These are phyloP conservation scores for Dryococelus australis DNA, from an alignment of 2,888 invertebrate species.

Conservation along the genomic window DNA sequence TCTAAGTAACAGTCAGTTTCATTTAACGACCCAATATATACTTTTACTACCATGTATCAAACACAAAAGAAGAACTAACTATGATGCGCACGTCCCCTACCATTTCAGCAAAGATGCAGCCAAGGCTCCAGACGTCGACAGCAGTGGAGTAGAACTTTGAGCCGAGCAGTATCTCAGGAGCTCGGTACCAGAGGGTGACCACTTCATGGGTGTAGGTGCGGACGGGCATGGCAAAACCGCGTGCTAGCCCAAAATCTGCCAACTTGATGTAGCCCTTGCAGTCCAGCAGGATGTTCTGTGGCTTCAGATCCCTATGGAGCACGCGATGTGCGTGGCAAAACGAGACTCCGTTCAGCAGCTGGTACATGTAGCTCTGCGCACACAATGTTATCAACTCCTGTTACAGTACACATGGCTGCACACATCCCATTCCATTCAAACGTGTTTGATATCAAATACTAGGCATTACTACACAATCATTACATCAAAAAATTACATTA, in stretches of 20 bases:
- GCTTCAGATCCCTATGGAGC: conserved; percentile 92
- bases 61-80: too few species aligned
- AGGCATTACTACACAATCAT: too few species aligned
- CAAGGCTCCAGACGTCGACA: conserved; percentile 96
- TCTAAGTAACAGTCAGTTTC: too few species aligned
- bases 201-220: conserved; percentile 95
- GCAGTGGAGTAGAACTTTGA: conserved; percentile 89
- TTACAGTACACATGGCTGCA: too few species aligned
- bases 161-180: conserved; percentile 94
- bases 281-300: conserved; percentile 94
- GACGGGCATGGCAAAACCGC: conserved; percentile 91
- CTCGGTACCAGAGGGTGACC: conserved; percentile 96
- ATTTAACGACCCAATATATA: too few species aligned
- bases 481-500: too few species aligned
- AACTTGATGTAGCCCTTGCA: conserved; percentile 86
- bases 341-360: conserved; percentile 85
- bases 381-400: too few species aligned
- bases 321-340: conserved; percentile 92
- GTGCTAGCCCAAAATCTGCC: conserved; percentile 96
- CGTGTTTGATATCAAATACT: too few species aligned
- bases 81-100: conserved; percentile 57
- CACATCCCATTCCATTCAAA: too few species aligned
- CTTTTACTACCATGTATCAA: too few species aligned
- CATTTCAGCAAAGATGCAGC: conserved; percentile 97
- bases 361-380: conserved; percentile 76